phyloP scores from a whole-genome alignment of 2,113 vertebrate species.

The Eupsittula cactorum region DNA sequence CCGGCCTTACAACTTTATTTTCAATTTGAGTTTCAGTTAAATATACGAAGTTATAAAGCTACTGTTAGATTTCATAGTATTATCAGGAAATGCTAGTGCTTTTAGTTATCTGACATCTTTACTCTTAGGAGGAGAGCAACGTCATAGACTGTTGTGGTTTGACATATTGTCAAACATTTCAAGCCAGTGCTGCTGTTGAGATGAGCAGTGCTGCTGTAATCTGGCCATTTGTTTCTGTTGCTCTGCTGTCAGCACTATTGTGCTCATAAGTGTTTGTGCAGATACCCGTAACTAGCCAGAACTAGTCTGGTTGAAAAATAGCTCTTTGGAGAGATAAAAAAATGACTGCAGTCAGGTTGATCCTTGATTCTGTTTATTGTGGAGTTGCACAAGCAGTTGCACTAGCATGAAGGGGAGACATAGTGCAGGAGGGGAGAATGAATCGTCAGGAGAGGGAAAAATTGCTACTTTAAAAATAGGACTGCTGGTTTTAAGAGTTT shows the following conservation, averaged over 20 bases:
- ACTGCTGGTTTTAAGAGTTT: neutral
- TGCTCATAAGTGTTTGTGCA: neutral
- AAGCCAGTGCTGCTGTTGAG: neutral
- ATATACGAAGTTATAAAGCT: neutral
- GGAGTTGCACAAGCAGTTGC: neutral
- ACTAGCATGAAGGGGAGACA: neutral
- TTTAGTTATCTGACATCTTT: neutral
- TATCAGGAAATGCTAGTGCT: neutral
- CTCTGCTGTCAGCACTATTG: rapidly evolving
- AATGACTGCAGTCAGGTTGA: neutral
- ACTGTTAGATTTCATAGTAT: neutral
- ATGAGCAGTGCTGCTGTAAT: neutral
- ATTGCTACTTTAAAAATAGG: neutral
- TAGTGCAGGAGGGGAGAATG: neutral
- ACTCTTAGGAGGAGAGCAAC: neutral
- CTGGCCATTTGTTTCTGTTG: neutral
- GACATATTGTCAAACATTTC: neutral
- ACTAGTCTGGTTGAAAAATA: neutral
- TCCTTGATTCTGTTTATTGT: neutral
- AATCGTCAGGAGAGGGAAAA: neutral
- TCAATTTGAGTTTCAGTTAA: neutral
- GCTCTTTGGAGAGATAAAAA: neutral
- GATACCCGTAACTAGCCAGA: neutral
- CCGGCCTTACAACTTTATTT: neutral
- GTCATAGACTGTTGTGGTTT: neutral